Evolutionary conservation across 2,797 vertebrate species (phyloP), one percentile per base, ranked within the genome.

Genomic region (Mus spretus): DNA sequence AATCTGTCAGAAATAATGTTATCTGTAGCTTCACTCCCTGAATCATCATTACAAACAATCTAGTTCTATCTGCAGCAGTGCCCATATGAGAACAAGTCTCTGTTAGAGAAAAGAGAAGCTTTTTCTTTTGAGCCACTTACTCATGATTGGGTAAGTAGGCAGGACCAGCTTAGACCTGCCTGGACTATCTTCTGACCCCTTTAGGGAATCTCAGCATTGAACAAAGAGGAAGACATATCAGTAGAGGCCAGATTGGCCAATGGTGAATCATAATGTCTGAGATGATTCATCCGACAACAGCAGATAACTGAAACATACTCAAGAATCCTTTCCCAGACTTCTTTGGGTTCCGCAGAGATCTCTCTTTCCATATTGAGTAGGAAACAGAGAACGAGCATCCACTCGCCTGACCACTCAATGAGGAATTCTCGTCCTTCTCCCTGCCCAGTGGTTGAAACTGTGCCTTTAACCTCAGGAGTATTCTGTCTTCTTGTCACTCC

Each of bases 401-500:
- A 72, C 11, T 92, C 44, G 8, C 2, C 50, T 80, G 26, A n/a
- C 78, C 75, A 72, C 61, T 70, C 31, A 17, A 0, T 20, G 72
- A 55, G 31, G 6, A 94, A 55, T 53, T 67, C 13, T 83, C 55
- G 37, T 80, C 61, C 3, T 15, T 89, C 44, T 86, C 13, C 15
- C 24, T 57, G 31, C 28, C 1, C 20, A 57, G 0, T 7, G 3
- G 14, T 8, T 61, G n/a, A 82, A 94, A 74, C 47, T n/a, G 20
- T n/a, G n/a, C 28, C 26, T 55, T 61, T 31, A 65, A 19, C 53
- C 87, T 59, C 1, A 37, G 34, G 47, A 22, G 1, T 65, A 6
- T 2, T 37, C 2, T 0, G 47, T n/a, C 34, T 4, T 31, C 7
- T 26, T 19, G n/a, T 13, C 0, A 2, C 34, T 37, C 9, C 4